Evolutionary conservation across 1,140 invertebrate species (phyloP).

Genomic region (Copidosoma floridanum): DNA sequence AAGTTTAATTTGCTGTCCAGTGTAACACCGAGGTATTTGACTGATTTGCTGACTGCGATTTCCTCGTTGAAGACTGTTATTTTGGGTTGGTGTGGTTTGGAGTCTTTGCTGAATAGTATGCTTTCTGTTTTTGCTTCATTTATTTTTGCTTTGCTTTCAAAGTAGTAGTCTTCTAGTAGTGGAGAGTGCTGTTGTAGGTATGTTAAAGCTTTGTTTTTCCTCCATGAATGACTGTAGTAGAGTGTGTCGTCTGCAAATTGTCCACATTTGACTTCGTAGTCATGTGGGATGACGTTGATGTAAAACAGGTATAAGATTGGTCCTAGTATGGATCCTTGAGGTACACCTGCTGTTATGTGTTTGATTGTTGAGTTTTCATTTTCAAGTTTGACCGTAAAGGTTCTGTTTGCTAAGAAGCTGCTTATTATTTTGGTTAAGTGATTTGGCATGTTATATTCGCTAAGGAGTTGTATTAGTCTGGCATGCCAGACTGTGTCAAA

Average conservation of each 20-base stretch:
- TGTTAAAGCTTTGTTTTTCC: not conserved
- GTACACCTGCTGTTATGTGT: slow-evolving; percentile 35
- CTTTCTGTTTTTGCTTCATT: too few relatives aligned
- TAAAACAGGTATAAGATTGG: slow-evolving; percentile 36
- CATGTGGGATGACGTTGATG: slow-evolving; percentile 36
- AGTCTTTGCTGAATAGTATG: too few relatives aligned
- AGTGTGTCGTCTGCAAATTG: slow-evolving; percentile 42
- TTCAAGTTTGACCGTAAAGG: slow-evolving; percentile 27
- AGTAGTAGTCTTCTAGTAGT: too few relatives aligned
- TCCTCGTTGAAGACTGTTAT: too few relatives aligned
- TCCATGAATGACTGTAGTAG: slow-evolving; percentile 34
- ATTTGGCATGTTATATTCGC: slow-evolving; percentile 1
- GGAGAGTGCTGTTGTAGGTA: too few relatives aligned
- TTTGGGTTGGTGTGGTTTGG: too few relatives aligned
- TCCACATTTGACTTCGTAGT: slow-evolving; percentile 31
- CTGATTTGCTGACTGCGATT: too few relatives aligned
- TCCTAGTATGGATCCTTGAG: slow-evolving; percentile 39
- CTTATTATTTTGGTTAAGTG: slow-evolving; percentile 35
- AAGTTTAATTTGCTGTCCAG: slow-evolving; percentile 34
- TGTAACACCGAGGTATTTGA: slow-evolving; percentile 36
- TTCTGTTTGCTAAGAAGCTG: slow-evolving; percentile 21
- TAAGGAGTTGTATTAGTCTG: slow-evolving; percentile 31
- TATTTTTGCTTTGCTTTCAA: too few relatives aligned
- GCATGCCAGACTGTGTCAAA: slow-evolving; percentile 29
- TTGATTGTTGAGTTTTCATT: slow-evolving; percentile 15